Percentiles rank a stretch among this genome's conserved stretches.
Conservation (phyloP, 2,888 invertebrate genomes). For the Anorthoa munda region DNA sequence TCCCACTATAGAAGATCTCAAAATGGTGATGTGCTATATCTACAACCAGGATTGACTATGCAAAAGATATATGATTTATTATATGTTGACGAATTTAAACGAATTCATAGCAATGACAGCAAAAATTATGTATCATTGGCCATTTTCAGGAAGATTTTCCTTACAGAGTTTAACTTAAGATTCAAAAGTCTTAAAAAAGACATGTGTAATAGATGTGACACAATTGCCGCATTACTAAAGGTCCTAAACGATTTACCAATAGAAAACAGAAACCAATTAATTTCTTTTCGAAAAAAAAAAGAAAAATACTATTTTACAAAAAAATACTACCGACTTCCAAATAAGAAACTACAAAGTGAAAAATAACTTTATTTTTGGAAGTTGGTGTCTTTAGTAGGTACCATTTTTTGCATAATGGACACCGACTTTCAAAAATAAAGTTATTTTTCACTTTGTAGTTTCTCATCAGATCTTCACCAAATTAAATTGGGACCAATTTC, state of each 20-base stretch:
- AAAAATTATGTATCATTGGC: neutral
- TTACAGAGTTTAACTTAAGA: constrained; percentile 12
- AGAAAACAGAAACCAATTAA: constrained; percentile 24
- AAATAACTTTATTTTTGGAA: too few relatives aligned
- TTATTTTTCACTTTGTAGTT: too few relatives aligned
- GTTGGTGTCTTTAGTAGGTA: too few relatives aligned
- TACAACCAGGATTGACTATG: constrained; percentile 27
- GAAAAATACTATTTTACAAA: too few relatives aligned
- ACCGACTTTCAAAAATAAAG: too few relatives aligned
- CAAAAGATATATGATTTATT: constrained; percentile 35
- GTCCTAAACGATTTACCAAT: constrained; percentile 11
- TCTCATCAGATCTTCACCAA: too few relatives aligned
- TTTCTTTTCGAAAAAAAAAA: constrained; percentile 26
- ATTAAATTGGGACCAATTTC: too few relatives aligned
- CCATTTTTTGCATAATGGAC: too few relatives aligned
- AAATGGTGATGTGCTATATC: neutral
- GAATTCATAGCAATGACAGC: constrained; percentile 18
- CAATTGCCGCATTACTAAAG: constrained; percentile 18
- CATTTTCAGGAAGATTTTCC: too few relatives aligned
- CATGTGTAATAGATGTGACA: neutral
- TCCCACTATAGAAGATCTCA: too few relatives aligned
- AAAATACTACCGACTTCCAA: too few relatives aligned
- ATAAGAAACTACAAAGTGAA: too few relatives aligned
- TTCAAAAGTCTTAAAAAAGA: constrained; percentile 17
- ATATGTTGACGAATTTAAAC: constrained; percentile 22